Evolutionary conservation across 2,113 vertebrate genomes (phyloP).

Genomic region (Catharus fuscescens): DNA sequence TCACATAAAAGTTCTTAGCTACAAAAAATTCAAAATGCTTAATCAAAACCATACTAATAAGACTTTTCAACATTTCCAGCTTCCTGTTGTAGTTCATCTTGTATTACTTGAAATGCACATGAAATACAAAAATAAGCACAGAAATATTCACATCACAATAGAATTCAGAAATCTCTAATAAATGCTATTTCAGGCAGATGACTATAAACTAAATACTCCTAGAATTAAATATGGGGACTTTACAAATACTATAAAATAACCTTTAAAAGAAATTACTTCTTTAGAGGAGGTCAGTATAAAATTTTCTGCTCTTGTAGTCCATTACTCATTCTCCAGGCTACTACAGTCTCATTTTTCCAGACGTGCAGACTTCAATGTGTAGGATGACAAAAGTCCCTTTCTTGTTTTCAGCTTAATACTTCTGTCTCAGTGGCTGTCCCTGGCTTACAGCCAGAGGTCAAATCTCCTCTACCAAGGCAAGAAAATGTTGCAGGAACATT

Average conservation of each 20-base stretch:
- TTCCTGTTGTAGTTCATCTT: neutral
- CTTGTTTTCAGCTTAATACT: neutral
- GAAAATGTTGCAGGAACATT: neutral
- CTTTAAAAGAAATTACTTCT: neutral
- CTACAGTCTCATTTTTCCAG: neutral
- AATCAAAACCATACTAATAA: neutral
- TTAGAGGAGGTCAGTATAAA: neutral
- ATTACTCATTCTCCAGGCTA: neutral
- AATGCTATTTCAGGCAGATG: neutral
- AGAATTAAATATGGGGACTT: neutral
- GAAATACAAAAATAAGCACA: neutral
- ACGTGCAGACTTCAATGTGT: neutral
- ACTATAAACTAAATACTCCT: neutral
- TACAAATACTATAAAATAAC: neutral
- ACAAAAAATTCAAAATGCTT: neutral
- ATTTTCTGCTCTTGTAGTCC: neutral
- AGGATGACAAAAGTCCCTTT: neutral
- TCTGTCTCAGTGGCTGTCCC: neutral
- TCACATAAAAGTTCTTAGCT: neutral
- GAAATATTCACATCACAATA: neutral
- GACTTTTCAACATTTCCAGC: neutral
- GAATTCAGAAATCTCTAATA: neutral
- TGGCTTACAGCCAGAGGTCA: neutral
- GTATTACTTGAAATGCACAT: neutral
- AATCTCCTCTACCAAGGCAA: neutral